Base-by-base conservation (phyloP, 2,797 vertebrate species). In the Podarcis lilfordi region DNA sequence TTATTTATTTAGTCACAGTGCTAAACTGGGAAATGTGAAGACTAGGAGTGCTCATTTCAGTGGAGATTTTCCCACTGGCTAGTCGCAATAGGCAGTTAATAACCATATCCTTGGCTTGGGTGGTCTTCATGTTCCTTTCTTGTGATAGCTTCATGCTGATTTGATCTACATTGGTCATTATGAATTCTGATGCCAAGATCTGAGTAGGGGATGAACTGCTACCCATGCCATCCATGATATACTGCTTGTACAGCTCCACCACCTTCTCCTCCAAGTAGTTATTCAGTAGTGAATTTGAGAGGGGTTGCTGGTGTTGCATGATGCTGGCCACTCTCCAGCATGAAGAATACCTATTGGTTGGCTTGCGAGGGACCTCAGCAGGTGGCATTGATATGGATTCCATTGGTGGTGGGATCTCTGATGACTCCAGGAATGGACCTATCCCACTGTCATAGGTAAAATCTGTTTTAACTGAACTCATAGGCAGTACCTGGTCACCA, bases 211-310 rank as follows among this genome's bases (percentile, higher is more conserved):
- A 96, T 40, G 90, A 85, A 89, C 94, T 96, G 89, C 95, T 96
- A 45, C 91, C 97, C 88, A 97, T 97, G 88, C 96, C 97, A 89
- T 99, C 98, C 98, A 98, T 98, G 92, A 98, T 98, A 93, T 99
- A 98, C 90, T 99, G 98, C 89, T 98, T 98, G 92, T 99, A 99
- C 3, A 99, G 95, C 80, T 99, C 99, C 93, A 98, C 23, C 76
- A 99, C 94, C 78, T 99, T 99, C 96, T 98, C 97, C 90, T 99
- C 99, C 1, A 99, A 97, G 92, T 99, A 99, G 75, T 97, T 97
- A 0, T 99, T 99, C 4, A 99, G 96, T 78, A 98, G 95, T 0
- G 99, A 98, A 94, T 99, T 99, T 0, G 98, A 98, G 90, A 99
- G 97, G 4, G 99, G 99, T 69, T 97, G 98, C 89, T 97, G 98